Percentiles rank a stretch among this genome's conserved stretches.
Conservation (phyloP, 2,888 invertebrate species). For the Pristionchus mayeri region DNA sequence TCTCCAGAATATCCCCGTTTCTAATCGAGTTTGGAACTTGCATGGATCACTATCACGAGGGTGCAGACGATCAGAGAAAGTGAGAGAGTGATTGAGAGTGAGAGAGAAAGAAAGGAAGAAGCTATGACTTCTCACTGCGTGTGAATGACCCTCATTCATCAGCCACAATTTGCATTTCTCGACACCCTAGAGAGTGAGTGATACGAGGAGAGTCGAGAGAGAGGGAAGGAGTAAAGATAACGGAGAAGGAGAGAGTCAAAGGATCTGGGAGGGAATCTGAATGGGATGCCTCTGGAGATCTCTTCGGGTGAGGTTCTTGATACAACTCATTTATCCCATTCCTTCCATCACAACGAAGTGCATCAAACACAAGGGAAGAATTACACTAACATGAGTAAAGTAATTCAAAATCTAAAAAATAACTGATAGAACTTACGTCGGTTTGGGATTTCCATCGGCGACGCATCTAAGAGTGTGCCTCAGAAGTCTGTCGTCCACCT, state of each 20-base stretch:
- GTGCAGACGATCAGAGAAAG: neutral
- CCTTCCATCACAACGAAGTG: no score
- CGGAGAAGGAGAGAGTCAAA: neutral
- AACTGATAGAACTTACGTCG: slow-evolving; percentile 86
- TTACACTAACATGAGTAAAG: neutral
- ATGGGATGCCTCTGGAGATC: neutral
- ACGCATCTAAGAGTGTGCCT: slow-evolving; percentile 89
- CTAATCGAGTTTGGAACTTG: neutral
- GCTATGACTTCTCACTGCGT: slow-evolving; percentile 30
- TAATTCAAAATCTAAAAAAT: neutral
- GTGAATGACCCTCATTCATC: slow-evolving; percentile 38
- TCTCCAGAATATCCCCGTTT: neutral
- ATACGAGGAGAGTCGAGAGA: neutral
- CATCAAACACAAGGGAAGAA: no score
- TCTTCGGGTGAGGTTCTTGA: no score
- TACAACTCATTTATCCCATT: no score
- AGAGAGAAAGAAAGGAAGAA: slow-evolving; percentile 12
- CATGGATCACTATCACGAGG: neutral
- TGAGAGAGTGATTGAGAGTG: neutral
- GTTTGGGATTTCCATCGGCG: slow-evolving; percentile 94
- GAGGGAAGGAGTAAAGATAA: neutral
- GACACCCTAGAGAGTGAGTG: neutral
- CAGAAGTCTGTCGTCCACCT: slow-evolving; percentile 56
- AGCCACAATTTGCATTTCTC: slow-evolving; percentile 23
- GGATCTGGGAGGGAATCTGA: slow-evolving; percentile 15